These are phyloP conservation scores for Monochamus alternatus DNA, from an alignment of 2,888 invertebrate genomes.

Conservation along the genomic window DNA sequence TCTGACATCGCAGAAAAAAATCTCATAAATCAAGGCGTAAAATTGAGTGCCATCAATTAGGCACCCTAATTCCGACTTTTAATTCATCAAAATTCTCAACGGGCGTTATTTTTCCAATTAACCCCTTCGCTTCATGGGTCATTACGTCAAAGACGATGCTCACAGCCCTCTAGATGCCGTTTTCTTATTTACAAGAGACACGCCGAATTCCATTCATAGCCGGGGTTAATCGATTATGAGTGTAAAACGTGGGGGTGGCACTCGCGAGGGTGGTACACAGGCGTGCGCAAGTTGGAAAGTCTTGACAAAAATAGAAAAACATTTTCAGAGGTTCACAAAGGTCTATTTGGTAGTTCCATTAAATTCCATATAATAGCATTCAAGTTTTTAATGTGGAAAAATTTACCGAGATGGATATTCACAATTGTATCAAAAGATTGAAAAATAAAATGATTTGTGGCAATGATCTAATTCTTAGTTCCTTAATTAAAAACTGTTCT, in stretches of 20 bases:
- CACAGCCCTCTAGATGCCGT: conserved; percentile 16
- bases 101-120: conserved; percentile 30
- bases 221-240: conserved; percentile 40
- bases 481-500: too few species aligned
- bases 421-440: too few species aligned
- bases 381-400: too few species aligned
- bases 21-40: conserved; percentile 14
- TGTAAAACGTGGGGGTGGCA: conserved; percentile 47
- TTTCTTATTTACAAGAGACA: conserved; percentile 36
- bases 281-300: not conserved
- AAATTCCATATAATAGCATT: too few species aligned
- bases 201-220: conserved; percentile 37
- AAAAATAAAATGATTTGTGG: too few species aligned
- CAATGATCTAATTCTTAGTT: too few species aligned
- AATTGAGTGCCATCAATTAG: conserved; percentile 21
- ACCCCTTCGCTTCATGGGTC: conserved; percentile 36
- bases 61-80: conserved; percentile 26
- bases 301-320: not conserved
- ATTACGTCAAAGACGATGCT: conserved; percentile 28
- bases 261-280: conserved; percentile 44
- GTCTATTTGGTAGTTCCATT: too few species aligned
- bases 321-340: too few species aligned
- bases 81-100: conserved; percentile 31
- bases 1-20: not conserved
- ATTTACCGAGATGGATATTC: too few species aligned